These are phyloP conservation scores for Cynoglossus semilaevis DNA, from an alignment of 2,113 vertebrate genomes.

Conservation along the genomic window DNA sequence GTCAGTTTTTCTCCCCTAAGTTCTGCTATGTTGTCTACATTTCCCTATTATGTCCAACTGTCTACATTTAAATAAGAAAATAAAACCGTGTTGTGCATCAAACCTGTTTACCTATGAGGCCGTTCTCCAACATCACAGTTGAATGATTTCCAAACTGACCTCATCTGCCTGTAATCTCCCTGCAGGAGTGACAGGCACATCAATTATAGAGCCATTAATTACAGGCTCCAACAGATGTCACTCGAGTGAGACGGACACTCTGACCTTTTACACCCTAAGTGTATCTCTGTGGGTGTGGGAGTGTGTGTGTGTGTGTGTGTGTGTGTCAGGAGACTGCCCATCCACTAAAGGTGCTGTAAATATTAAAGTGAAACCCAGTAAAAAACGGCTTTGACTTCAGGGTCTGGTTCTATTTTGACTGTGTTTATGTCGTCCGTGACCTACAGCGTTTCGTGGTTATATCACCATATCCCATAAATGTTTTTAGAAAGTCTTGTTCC, in stretches of 20 bases:
- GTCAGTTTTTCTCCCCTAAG: too few species aligned
- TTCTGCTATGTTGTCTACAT: too few species aligned
- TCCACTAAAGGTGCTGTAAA: conserved; percentile 50
- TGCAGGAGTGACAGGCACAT: conserved; percentile 36
- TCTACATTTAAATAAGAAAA: too few species aligned
- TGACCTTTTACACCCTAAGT: conserved; percentile 52
- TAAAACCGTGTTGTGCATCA: too few species aligned
- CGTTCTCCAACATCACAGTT: conserved; percentile 28
- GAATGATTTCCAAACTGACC: conserved; percentile 18
- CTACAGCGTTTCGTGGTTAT: too few species aligned
- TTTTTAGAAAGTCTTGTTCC: too few species aligned
- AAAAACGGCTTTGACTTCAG: too few species aligned
- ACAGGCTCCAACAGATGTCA: conserved; percentile 56
- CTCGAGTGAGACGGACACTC: conserved; percentile 55
- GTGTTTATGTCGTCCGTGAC: too few species aligned
- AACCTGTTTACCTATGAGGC: too few species aligned
- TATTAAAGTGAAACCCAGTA: conserved; percentile 13
- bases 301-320: not conserved
- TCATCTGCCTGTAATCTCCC: conserved; percentile 17
- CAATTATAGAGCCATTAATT: conserved; percentile 63
- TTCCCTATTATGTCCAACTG: too few species aligned
- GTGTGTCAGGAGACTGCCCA: conserved; percentile 14
- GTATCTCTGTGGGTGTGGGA: not conserved
- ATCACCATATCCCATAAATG: too few species aligned
- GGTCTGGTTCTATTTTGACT: too few species aligned